Evolutionary conservation across 2,797 vertebrate species (phyloP).

Genomic region (Rhinatrema bivittatum): DNA sequence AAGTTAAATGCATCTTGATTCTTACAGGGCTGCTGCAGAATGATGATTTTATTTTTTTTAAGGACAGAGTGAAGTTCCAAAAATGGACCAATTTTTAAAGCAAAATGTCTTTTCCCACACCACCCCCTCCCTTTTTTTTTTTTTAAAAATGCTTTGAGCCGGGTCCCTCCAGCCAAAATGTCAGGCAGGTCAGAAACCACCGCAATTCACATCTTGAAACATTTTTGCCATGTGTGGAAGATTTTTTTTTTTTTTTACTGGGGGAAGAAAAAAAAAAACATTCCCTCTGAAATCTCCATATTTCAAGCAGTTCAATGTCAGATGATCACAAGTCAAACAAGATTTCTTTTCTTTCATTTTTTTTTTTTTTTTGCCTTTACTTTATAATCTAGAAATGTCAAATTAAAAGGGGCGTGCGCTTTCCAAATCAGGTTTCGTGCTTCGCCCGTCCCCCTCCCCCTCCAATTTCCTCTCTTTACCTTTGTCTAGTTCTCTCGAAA

Average conservation of each 20-base stretch:
- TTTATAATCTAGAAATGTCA: neutral
- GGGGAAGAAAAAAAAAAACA: neutral
- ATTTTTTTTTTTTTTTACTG: too few species aligned
- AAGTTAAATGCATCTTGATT: too few species aligned
- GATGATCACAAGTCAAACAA: slow-evolving; percentile 14
- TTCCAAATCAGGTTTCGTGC: neutral
- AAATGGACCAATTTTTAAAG: too few species aligned
- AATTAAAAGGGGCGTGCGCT: neutral
- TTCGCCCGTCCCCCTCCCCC: too few species aligned
- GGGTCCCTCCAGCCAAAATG: slow-evolving; percentile 10
- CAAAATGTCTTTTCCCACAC: too few species aligned
- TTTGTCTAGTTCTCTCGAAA: slow-evolving; percentile 78
- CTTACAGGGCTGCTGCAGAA: too few species aligned
- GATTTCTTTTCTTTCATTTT: slow-evolving; percentile 10
- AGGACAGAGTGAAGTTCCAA: too few species aligned
- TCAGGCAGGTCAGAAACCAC: slow-evolving; percentile 36
- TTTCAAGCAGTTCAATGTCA: slow-evolving; percentile 31
- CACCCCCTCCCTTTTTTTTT: too few species aligned
- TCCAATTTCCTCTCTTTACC: slow-evolving; percentile 49
- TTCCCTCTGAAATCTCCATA: slow-evolving; percentile 35
- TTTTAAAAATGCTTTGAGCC: neutral
- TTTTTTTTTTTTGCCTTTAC: neutral
- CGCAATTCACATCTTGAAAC: slow-evolving; percentile 44
- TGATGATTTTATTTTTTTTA: too few species aligned
- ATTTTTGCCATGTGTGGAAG: slow-evolving; percentile 49